Conservation (phyloP, 2,797 vertebrate species). For the Xenopus petersii region DNA sequence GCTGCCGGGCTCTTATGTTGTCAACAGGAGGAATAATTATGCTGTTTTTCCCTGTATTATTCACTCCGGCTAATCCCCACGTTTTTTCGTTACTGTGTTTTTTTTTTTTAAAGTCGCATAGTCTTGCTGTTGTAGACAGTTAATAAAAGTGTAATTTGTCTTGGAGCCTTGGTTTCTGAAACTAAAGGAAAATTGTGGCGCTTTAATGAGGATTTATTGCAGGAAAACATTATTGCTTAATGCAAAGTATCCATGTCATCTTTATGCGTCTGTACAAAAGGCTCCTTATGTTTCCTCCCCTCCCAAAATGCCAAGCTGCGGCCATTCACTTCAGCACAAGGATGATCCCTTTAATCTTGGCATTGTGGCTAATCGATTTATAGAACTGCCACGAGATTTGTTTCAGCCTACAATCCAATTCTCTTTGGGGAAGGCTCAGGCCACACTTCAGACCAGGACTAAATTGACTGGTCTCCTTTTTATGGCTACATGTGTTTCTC, state of each 20-base stretch:
- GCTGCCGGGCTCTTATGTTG: neutral
- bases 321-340: neutral
- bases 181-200: neutral
- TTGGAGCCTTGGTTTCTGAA: neutral
- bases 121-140: neutral
- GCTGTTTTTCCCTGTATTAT: neutral
- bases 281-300: neutral
- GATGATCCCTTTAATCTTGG: constrained; percentile 14
- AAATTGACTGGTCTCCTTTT: constrained; percentile 56
- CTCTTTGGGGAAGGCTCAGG: neutral
- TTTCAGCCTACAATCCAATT: constrained; percentile 3
- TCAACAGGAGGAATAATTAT: neutral
- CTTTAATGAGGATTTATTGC: constrained; percentile 2
- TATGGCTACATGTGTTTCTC: constrained; percentile 49
- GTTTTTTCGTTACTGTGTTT: no score
- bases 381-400: constrained; percentile 29
- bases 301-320: neutral
- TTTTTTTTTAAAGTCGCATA: neutral
- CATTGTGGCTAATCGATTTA: constrained; percentile 56
- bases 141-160: constrained; percentile 1
- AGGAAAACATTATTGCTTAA: neutral
- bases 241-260: neutral
- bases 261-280: constrained; percentile 8
- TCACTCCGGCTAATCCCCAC: neutral
- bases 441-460: constrained; percentile 33